Evolutionary conservation across 2,113 vertebrate species (phyloP), one percentile per base, ranked within the genome.

Genomic region (Oophaga pumilio): DNA sequence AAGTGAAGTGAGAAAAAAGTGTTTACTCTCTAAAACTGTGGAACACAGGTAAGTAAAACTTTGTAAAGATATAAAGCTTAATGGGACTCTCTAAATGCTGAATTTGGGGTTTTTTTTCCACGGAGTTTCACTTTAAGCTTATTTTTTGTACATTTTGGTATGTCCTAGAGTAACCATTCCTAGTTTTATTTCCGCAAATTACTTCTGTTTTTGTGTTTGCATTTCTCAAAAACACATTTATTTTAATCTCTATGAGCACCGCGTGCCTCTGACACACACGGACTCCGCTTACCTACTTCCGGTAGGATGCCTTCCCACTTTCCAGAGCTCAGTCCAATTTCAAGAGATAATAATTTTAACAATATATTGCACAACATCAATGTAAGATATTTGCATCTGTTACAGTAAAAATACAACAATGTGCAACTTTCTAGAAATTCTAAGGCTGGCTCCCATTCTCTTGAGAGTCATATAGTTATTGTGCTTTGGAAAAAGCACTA

Each of bases 241-340:
- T 85, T 85, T 85, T 85, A 62, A 85, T 85, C 83, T 15, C 22
- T 14, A 59, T n/a, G 52, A 85, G 49, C 10, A 76, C 52, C 83
- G 26, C 83, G 69, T 85, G 83, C 83, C 69, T 85, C 69, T 85
- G 83, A 85, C 83, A 76, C 83, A 85, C n/a, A 17, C 83, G 59
- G 52, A 18, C 20, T 24, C n/a, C 20, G 49, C 56, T 50, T 52
- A 17, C 18, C 57, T 71, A 73, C 50, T 50, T 77, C 74, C 76
- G 59, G 74, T 86, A 28, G 20, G 15, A 56, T 79, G 43, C 60
- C n/a, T 18, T 59, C n/a, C 57, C 28, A 20, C 73, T 76, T 78
- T 49, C 22, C 24, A 77, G 4, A 66, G 11, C 85, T 64, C 50
- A 64, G 78, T 73, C 26, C 15, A 59, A 12, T 60, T 28, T 43